Conservation (phyloP, 2,113 vertebrate genomes). For the Rhea pennata region DNA sequence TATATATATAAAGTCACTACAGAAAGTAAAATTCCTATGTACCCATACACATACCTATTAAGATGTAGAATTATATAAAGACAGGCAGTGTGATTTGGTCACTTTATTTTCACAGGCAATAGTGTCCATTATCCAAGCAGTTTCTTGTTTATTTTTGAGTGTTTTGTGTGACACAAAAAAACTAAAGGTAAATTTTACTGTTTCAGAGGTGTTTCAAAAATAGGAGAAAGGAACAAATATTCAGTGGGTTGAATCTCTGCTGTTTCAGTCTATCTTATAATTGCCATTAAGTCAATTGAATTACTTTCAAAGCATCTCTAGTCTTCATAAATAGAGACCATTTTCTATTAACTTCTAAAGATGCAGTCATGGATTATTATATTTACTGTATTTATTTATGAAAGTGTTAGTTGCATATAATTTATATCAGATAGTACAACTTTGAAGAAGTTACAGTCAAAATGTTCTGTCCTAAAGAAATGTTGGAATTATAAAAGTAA, state of each 20-base stretch:
- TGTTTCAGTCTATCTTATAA: neutral
- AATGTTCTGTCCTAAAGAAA: neutral
- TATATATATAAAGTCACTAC: too few relatives aligned
- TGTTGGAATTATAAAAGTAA: neutral
- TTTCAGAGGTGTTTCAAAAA: neutral
- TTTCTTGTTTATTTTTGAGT: neutral
- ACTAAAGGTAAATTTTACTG: neutral
- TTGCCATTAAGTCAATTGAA: neutral
- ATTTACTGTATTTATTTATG: neutral
- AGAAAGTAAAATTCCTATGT: neutral
- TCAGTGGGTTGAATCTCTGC: neutral
- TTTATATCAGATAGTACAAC: neutral
- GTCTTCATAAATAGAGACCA: neutral
- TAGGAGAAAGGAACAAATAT: neutral
- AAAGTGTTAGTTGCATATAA: neutral
- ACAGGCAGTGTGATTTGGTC: neutral
- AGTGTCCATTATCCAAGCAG: fast-evolving
- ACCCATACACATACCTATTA: neutral
- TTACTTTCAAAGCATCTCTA: neutral
- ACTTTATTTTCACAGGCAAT: too few relatives aligned
- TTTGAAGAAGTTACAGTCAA: neutral
- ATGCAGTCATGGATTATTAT: neutral
- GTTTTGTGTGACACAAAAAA: neutral
- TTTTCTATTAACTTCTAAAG: neutral
- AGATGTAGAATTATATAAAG: neutral